Base-by-base conservation (phyloP, 2,113 vertebrate species). In the Sturnus vulgaris region DNA sequence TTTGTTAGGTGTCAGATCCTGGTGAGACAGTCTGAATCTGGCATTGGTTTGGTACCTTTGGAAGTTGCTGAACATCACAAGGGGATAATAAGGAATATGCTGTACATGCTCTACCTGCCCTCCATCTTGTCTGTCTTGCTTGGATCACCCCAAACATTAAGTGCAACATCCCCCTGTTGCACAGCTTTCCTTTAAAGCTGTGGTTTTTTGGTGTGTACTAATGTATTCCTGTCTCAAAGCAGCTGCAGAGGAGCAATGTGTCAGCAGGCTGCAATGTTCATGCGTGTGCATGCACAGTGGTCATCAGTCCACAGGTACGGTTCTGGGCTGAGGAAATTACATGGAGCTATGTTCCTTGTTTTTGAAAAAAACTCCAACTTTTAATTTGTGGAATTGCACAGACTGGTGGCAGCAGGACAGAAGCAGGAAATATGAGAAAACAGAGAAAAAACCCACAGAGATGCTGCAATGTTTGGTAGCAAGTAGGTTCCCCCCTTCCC, bases 211-310 rank as follows among this genome's bases (percentile, higher is more conserved):
- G 5, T 52, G 25, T 79, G n/a, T 13, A 20, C 31, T 84, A 13
- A 56, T 13, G 27, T 65, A 25, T 35, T 86, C 7, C 42, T 78
- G 35, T 33, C 59, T 31, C 24, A 5, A 19, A 25, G 50, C 60
- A 68, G 55, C 60, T 90, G 18, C n/a, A 72, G 70, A 72, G 25
- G 21, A 94, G 24, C 28, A 52, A 2, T 1, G 11, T 49, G 40
- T 78, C 61, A n/a, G 56, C 49, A 72, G 53, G n/a, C 59, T 79
- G 61, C 66, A 44, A 9, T 1, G 13, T 57, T 44, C 49, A 35
- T 70, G 66, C 0, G 0, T 11, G 14, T 33, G 24, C 14, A 9
- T 4, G 0, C 57, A 39, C 63, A 23, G 55, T 9, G 27, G 14
- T 75, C 24, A 23, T 53, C 11, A 1, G 28, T 47, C 30, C 3